Conservation (phyloP, 2,113 vertebrate species). For the Crotophaga sulcirostris region DNA sequence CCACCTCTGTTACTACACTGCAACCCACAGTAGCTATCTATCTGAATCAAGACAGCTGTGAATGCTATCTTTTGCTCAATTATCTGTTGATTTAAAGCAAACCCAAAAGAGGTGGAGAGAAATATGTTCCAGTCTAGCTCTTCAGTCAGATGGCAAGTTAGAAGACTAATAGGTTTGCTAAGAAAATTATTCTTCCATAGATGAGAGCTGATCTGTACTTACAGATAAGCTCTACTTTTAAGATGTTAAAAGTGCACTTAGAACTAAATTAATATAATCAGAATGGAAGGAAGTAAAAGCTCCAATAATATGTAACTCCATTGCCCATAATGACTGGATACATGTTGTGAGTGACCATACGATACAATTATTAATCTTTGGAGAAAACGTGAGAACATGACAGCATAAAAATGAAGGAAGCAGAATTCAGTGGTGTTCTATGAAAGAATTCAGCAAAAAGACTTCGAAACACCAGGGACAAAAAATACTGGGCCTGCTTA, state of each 20-base stretch:
- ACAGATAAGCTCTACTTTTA: not conserved
- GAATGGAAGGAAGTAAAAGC: not conserved
- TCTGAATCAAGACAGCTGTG: not conserved
- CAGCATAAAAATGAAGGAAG: constrained; percentile 26
- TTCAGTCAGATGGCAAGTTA: not conserved
- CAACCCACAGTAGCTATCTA: not conserved
- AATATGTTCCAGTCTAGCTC: not conserved
- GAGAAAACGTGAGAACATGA: not conserved
- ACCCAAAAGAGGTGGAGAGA: fast-evolving
- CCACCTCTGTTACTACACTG: not conserved
- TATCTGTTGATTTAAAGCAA: not conserved
- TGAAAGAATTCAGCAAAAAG: constrained; percentile 8
- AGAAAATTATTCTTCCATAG: not conserved
- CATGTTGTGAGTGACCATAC: not conserved
- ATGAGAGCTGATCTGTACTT: not conserved
- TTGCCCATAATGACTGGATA: not conserved
- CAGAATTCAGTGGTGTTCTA: constrained; percentile 34
- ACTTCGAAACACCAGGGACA: not conserved
- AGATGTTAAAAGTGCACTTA: not conserved
- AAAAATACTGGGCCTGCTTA: not conserved
- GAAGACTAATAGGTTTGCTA: not conserved
- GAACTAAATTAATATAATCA: not conserved
- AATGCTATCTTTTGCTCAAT: not conserved
- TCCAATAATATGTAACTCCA: not conserved
- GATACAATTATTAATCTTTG: not conserved